These are phyloP conservation scores for Pasiphila rectangulata DNA, from an alignment of 2,888 invertebrate species.

Conservation along the genomic window DNA sequence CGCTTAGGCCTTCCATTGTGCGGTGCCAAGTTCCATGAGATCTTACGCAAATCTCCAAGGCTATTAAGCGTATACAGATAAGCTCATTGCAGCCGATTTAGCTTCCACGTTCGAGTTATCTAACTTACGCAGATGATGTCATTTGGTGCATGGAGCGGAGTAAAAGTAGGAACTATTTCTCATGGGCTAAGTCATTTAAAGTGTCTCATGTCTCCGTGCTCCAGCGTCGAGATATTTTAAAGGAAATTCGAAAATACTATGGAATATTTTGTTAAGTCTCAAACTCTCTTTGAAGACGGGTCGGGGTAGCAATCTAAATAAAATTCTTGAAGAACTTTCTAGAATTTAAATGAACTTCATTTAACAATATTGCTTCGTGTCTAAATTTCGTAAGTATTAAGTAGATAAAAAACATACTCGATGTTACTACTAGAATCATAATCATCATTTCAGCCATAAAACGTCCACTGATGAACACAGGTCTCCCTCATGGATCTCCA, in stretches of 20 bases:
- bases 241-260: too few relatives aligned
- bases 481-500: too few relatives aligned
- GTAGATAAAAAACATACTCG: too few relatives aligned
- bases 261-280: not conserved
- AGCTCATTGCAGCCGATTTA: constrained; percentile 32
- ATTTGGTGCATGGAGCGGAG: constrained; percentile 12
- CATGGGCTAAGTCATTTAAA: not conserved
- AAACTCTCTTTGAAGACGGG: too few relatives aligned
- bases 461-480: too few relatives aligned
- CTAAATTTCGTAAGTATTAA: too few relatives aligned
- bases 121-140: constrained; percentile 14
- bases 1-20: constrained; percentile 29
- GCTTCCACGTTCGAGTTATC: constrained; percentile 28
- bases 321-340: too few relatives aligned
- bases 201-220: not conserved
- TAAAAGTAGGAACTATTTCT: constrained; percentile 13
- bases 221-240: not conserved
- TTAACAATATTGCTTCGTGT: too few relatives aligned
- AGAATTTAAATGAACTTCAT: too few relatives aligned
- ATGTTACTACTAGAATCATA: too few relatives aligned
- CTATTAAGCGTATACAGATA: constrained; percentile 33
- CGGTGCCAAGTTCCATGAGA: constrained; percentile 30
- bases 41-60: constrained; percentile 32
- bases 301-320: too few relatives aligned
- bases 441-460: too few relatives aligned